Base-by-base conservation (phyloP, 2,113 vertebrate species). In the Calyptommatus sinebrachiatus region DNA sequence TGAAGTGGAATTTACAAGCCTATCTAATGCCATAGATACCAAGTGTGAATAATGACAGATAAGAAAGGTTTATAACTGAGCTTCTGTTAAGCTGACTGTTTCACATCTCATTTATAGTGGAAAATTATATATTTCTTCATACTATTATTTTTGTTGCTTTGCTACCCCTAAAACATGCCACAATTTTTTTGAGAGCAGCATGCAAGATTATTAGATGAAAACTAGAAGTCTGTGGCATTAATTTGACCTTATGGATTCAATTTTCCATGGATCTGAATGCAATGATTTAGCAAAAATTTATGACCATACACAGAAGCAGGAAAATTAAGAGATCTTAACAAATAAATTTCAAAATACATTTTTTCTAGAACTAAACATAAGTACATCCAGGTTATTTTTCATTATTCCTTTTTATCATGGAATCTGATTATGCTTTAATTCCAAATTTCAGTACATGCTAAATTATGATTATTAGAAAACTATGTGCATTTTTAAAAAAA, bases 401-500 rank as follows among this genome's bases (percentile, higher is more conserved):
- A 12, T 79, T 88, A 91, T 91, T 92, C 84, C 89, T 90, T 94
- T 95, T 94, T 92, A 94, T 94, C 91, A 93, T 92, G 94, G 93
- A 88, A 92, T 94, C 91, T 92, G 92, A 94, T 93, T 94, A 85
- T 87, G 92, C 16, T 91, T 95, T 95, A 79, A 35, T 92, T 93
- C 94, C 94, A 94, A 94, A 92, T 93, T 87, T 82, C 82, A 70
- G 91, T 91, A 90, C 93, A 94, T 86, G 93, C 88, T 93, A 91
- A 95, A 94, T 96, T 95, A 95, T 93, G 90, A 94, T 94, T 95
- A 95, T 94, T 94, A 95, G 92, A 95, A 94, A 93, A 92, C 93
- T 93, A n/a, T n/a, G 92, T 94, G 92, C 50, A 50, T 72, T 86
- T n/a, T 91, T 92, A 93, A 91, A 93, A 93, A 94, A 93, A 94